Conservation (phyloP, 30 jellyfish, hydroid and myxozoan species). For the Aurelia sp. region DNA sequence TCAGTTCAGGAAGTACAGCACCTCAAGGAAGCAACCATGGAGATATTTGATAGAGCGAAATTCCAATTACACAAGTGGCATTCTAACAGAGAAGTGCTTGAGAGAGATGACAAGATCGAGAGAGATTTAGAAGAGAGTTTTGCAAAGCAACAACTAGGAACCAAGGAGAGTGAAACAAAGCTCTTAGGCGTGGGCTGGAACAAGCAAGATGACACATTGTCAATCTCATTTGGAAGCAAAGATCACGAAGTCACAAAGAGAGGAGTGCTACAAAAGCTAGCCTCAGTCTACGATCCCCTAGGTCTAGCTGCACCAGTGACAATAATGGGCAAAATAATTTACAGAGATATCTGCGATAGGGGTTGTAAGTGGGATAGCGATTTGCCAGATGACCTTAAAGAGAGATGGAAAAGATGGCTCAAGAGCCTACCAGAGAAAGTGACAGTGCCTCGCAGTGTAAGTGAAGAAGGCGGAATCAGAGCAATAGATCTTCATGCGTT, state of each 20-base stretch:
- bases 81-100: slow-evolving; percentile 35
- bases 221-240: slow-evolving; percentile 4
- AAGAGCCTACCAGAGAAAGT: slow-evolving; percentile 22
- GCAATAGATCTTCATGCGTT: slow-evolving; percentile 18
- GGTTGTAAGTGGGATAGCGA: slow-evolving; percentile 5
- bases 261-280: slow-evolving; percentile 40
- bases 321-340: slow-evolving; percentile 39
- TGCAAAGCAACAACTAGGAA: slow-evolving; percentile 59
- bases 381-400: slow-evolving; percentile 21
- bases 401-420: slow-evolving; percentile 11
- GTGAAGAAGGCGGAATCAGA: neutral
- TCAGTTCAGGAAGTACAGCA: slow-evolving; percentile 15
- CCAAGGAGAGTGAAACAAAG: slow-evolving; percentile 13
- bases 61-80: slow-evolving; percentile 51
- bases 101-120: slow-evolving; percentile 5
- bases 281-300: slow-evolving; percentile 71
- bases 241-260: slow-evolving; percentile 7
- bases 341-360: slow-evolving; percentile 3
- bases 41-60: slow-evolving; percentile 5
- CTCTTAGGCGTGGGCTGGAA: slow-evolving; percentile 38
- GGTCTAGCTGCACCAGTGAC: slow-evolving; percentile 58
- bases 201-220: slow-evolving; percentile 29
- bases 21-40: slow-evolving; percentile 12
- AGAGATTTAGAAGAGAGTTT: slow-evolving; percentile 8
- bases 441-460: slow-evolving; percentile 1